These are phyloP conservation scores for Chrysodeixis includens DNA, from an alignment of 2,888 invertebrate species.

Conservation along the genomic window DNA sequence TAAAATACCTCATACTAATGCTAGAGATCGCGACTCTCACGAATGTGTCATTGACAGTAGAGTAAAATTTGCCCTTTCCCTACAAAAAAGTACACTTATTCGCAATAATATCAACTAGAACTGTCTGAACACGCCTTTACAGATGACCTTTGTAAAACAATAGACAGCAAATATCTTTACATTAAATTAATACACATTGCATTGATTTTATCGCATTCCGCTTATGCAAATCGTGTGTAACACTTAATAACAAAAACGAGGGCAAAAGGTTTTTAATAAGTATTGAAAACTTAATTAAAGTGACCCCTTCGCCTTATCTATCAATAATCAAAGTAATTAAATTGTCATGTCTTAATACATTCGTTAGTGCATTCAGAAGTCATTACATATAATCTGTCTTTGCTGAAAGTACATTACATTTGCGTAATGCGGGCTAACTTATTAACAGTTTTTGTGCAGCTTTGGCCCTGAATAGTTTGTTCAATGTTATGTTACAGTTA, in stretches of 20 bases:
- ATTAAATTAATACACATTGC: conserved; percentile 6
- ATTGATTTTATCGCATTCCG: conserved; percentile 1
- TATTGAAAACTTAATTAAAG: conserved; percentile 3
- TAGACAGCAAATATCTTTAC: not conserved
- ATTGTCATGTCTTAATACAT: conserved; percentile 8
- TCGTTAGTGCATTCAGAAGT: conserved; percentile 4
- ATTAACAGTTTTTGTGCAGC: not conserved
- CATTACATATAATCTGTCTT: not conserved
- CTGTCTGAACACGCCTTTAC: not conserved
- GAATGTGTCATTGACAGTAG: no score
- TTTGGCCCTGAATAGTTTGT: not conserved
- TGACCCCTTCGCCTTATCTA: not conserved
- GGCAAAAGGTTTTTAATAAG: not conserved
- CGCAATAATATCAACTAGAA: not conserved
- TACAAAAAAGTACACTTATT: no score
- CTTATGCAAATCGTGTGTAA: conserved; percentile 6
- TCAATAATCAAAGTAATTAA: conserved; percentile 4
- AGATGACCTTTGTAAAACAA: not conserved
- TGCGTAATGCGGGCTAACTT: not conserved
- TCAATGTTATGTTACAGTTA: no score
- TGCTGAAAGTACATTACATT: not conserved
- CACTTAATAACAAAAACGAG: not conserved
- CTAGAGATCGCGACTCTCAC: no score
- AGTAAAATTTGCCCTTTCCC: no score
- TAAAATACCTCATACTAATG: no score